A percentile compares a stretch with the other conserved stretches of the same genome.
Conservation (phyloP, 2,797 vertebrate genomes). For the Distichodus sexfasciatus region DNA sequence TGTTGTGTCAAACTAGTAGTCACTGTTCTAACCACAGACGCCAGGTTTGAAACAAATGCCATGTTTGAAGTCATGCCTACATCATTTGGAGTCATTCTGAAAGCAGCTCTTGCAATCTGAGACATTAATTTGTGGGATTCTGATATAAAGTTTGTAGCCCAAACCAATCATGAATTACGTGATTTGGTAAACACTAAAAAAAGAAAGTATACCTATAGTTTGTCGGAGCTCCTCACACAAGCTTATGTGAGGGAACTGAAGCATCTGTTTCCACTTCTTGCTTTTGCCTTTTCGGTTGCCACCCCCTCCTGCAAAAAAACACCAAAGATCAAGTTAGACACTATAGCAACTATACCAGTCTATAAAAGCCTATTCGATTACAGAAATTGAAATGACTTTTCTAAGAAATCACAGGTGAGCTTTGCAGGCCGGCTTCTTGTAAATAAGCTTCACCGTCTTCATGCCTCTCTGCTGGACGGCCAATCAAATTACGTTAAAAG, state of each 20-base stretch:
- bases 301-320: conserved; percentile 81
- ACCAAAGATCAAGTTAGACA: conserved; percentile 41
- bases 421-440: conserved; percentile 14
- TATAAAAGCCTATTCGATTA: conserved; percentile 44
- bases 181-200: background rate
- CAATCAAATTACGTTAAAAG: background rate
- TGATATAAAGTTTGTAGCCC: too few relatives aligned
- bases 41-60: too few relatives aligned
- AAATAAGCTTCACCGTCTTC: background rate
- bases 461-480: background rate
- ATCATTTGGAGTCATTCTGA: too few relatives aligned
- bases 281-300: conserved; percentile 98
- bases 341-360: conserved; percentile 32
- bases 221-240: conserved; percentile 92
- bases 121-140: too few relatives aligned
- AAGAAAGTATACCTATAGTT: conserved; percentile 72
- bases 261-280: conserved; percentile 99
- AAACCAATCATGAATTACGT: background rate
- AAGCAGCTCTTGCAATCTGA: too few relatives aligned
- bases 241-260: conserved; percentile 96
- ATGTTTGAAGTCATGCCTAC: too few relatives aligned
- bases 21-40: too few relatives aligned
- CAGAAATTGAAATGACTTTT: conserved; percentile 35
- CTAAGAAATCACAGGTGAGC: conserved; percentile 30
- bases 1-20: too few relatives aligned